Conservation (phyloP, 1,140 invertebrate genomes). For the Calycopis cecrops region DNA sequence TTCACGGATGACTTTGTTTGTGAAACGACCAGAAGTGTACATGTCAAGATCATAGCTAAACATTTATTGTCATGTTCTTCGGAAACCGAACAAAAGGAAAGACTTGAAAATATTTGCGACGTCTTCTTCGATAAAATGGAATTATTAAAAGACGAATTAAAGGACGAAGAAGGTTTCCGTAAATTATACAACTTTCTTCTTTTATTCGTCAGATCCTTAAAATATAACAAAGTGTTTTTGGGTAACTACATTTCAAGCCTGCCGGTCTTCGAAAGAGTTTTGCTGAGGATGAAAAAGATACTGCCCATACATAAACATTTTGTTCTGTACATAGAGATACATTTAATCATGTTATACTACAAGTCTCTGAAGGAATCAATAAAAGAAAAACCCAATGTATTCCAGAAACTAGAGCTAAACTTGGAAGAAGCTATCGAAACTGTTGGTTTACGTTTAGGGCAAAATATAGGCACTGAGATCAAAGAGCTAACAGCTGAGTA, state of each 20-base stretch:
- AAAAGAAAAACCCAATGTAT: conserved; percentile 31
- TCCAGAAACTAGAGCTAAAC: conserved; percentile 26
- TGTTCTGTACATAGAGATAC: conserved; percentile 32
- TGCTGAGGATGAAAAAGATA: conserved; percentile 28
- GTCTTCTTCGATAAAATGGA: conserved; percentile 34
- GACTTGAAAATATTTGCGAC: conserved; percentile 32
- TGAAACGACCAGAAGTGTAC: conserved; percentile 13
- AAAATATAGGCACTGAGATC: conserved; percentile 40
- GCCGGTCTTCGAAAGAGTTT: conserved; percentile 35
- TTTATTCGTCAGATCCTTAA: conserved; percentile 31
- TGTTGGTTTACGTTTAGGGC: conserved; percentile 39
- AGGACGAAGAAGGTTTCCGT: conserved; percentile 10
- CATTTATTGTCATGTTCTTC: conserved; percentile 35
- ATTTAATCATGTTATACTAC: conserved; percentile 45
- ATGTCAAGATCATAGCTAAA: conserved; percentile 38
- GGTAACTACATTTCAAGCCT: conserved; percentile 33
- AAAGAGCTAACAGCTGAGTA: conserved; percentile 34
- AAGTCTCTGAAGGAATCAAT: conserved; percentile 34
- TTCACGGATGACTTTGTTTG: background rate
- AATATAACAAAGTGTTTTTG: conserved; percentile 42
- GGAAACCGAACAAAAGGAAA: conserved; percentile 29
- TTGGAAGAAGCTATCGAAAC: conserved; percentile 29
- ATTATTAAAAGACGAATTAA: conserved; percentile 13
- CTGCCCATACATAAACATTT: conserved; percentile 37
- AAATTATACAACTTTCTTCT: conserved; percentile 19